phyloP scores from a whole-genome alignment of 2,113 vertebrate genomes.

The Carassius auratus region DNA sequence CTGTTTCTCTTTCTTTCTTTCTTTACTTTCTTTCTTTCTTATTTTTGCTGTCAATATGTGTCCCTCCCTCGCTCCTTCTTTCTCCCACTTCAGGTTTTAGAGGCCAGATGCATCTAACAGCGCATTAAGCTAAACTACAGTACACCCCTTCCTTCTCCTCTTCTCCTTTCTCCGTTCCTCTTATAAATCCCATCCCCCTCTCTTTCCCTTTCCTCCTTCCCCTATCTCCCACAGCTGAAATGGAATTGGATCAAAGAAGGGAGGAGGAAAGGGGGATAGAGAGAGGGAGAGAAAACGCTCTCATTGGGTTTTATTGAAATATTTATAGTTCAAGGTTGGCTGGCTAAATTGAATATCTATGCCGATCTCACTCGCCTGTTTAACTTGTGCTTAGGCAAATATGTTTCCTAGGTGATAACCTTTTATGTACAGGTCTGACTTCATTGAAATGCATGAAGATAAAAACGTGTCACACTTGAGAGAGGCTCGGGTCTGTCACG shows the following conservation, averaged over 20 bases:
- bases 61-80: constrained; percentile 37
- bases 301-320: constrained; percentile 99
- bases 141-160: constrained; percentile 79
- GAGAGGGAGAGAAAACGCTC: constrained; percentile 78
- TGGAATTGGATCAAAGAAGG: constrained; percentile 97
- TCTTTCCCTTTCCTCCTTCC: constrained; percentile 68
- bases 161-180: constrained; percentile 83
- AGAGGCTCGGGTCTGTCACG: constrained; percentile 82
- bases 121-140: constrained; percentile 94
- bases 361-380: constrained; percentile 99
- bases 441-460: constrained; percentile 99
- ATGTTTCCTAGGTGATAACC: constrained; percentile 99
- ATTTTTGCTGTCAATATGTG: constrained; percentile 1
- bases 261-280: constrained; percentile 72
- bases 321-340: constrained; percentile 99
- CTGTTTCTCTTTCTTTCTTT: constrained; percentile 77
- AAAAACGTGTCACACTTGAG: constrained; percentile 99
- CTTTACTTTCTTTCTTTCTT: constrained; percentile 55
- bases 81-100: constrained; percentile 80
- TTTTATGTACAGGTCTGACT: constrained; percentile 99
- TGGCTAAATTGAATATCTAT: constrained; percentile 99
- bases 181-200: constrained; percentile 82
- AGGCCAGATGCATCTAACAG: constrained; percentile 95
- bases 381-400: constrained; percentile 99
- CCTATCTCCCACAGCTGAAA: constrained; percentile 88